Conservation (phyloP, 2,888 invertebrate species). For the Podotricha telesiphe region DNA sequence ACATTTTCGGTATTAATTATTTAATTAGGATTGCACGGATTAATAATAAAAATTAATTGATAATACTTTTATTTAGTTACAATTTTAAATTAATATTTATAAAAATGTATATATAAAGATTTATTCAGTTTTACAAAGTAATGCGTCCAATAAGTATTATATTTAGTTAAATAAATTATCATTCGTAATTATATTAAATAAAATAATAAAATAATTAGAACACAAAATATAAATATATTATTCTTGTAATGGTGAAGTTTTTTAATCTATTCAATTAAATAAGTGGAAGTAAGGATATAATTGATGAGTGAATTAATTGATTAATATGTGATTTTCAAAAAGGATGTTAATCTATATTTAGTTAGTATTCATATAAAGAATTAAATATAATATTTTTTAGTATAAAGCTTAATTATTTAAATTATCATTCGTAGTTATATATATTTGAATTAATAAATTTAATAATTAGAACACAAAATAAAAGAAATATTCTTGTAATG, state of each 20-base stretch:
- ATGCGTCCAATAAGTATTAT: not conserved
- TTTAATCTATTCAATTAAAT: no score
- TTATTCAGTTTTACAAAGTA: no score
- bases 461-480: not conserved
- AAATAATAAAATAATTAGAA: not conserved
- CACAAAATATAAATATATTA: not conserved
- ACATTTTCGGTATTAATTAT: not conserved
- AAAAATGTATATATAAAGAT: not conserved
- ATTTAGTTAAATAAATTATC: not conserved
- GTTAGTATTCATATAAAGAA: no score
- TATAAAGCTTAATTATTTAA: not conserved
- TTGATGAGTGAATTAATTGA: no score
- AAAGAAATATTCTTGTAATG: not conserved
- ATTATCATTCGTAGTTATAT: not conserved
- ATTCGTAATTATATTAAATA: not conserved
- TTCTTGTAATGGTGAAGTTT: no score
- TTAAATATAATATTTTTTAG: no score
- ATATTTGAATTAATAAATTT: not conserved
- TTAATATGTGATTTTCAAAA: no score
- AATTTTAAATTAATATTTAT: not conserved
- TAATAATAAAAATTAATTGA: not conserved
- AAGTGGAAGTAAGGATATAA: no score
- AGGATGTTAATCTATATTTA: no score
- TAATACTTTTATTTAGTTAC: not conserved
- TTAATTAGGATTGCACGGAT: not conserved